Conservation (phyloP, 1,140 invertebrate genomes). For the Trachymyrmex cornetzi region DNA sequence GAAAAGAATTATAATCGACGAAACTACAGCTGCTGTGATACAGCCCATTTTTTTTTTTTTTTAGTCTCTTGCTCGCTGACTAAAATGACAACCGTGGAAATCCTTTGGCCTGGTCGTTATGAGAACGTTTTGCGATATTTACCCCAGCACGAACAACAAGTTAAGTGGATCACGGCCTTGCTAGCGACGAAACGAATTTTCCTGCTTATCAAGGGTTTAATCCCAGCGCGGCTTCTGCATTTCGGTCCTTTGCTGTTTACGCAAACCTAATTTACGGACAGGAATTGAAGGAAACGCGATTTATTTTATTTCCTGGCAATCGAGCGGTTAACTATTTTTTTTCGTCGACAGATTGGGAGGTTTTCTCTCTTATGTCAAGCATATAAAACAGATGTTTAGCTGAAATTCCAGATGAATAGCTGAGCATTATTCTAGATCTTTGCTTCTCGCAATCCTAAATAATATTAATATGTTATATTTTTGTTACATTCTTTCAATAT, state of each 20-base stretch:
- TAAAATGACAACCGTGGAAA: neutral
- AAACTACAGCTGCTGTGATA: neutral
- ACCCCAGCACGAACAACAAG: slow-evolving; percentile 35
- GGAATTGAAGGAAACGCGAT: slow-evolving; percentile 21
- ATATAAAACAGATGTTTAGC: neutral
- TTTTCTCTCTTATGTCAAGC: neutral
- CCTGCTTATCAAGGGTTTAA: slow-evolving; percentile 45
- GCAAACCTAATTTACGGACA: slow-evolving; percentile 51
- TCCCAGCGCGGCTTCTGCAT: slow-evolving; percentile 31
- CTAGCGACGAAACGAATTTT: slow-evolving; percentile 39
- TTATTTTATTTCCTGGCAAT: slow-evolving; percentile 52
- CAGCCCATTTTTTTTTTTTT: neutral
- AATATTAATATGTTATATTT: neutral
- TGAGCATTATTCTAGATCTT: neutral
- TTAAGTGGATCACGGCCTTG: neutral
- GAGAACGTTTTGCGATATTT: slow-evolving; percentile 27
- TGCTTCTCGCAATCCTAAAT: neutral
- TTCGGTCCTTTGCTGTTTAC: slow-evolving; percentile 42
- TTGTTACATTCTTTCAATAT: neutral
- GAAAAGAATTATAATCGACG: neutral
- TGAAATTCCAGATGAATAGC: no score
- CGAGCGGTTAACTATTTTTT: slow-evolving; percentile 29
- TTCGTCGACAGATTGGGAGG: neutral
- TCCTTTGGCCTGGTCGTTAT: neutral
- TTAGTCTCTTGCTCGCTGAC: neutral